These are phyloP conservation scores for Anhinga rufa DNA, from an alignment of 2,113 vertebrate genomes.

Conservation along the genomic window DNA sequence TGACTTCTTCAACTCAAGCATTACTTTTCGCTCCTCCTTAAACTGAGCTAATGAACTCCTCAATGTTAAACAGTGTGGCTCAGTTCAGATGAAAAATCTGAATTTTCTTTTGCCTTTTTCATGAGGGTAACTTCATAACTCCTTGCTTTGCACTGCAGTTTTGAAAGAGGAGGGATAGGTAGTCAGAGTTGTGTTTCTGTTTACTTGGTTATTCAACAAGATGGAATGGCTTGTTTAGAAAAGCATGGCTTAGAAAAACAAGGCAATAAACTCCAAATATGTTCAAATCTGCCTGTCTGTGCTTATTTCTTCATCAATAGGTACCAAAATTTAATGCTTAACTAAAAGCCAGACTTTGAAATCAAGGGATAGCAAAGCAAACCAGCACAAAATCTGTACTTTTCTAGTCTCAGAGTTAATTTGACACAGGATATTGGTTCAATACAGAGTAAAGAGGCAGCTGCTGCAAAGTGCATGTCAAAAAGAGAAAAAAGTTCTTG, in stretches of 20 bases:
- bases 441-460: not conserved
- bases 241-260: not conserved
- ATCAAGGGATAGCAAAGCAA: not conserved
- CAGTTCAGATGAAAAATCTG: not conserved
- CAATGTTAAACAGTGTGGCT: not conserved
- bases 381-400: not conserved
- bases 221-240: not conserved
- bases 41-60: not conserved
- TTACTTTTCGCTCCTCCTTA: not conserved
- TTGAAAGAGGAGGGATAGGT: not conserved
- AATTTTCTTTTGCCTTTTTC: not conserved
- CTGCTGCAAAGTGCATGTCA: not conserved
- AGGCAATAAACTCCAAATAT: not conserved
- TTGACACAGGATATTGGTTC: not conserved
- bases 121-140: not conserved
- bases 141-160: not conserved
- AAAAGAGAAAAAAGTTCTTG: not conserved
- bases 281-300: not conserved
- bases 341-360: not conserved
- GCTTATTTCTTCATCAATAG: not conserved
- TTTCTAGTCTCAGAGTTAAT: not conserved
- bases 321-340: not conserved
- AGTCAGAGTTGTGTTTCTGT: not conserved
- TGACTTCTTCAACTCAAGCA: not conserved
- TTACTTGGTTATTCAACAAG: not conserved